A percentile compares a stretch with the other conserved stretches of the same genome.
Conservation (phyloP, 1,140 invertebrate genomes). For the Phocides pigmalion region DNA sequence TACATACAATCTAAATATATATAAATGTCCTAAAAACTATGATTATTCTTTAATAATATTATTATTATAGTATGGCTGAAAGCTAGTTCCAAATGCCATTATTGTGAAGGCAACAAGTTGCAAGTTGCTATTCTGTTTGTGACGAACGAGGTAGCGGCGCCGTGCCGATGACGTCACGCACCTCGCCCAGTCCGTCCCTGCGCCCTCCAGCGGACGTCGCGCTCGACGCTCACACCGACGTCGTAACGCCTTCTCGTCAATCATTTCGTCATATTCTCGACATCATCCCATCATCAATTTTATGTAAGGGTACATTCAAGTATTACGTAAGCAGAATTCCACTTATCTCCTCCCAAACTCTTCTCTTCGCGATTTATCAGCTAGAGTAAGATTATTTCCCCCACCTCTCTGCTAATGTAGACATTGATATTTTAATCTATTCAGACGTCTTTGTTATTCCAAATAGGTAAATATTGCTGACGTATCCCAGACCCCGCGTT, state of each 20-base stretch:
- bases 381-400: too few relatives aligned
- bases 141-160: not conserved
- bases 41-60: constrained; percentile 40
- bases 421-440: too few relatives aligned
- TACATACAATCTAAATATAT: constrained; percentile 52
- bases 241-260: not conserved
- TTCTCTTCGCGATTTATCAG: too few relatives aligned
- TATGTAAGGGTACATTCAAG: too few relatives aligned
- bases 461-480: too few relatives aligned
- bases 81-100: constrained; percentile 18
- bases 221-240: not conserved
- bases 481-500: too few relatives aligned
- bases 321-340: too few relatives aligned
- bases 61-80: constrained; percentile 45
- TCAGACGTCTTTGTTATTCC: too few relatives aligned
- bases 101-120: constrained; percentile 18
- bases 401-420: too few relatives aligned
- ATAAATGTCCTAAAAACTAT: constrained; percentile 51
- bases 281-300: not conserved
- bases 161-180: not conserved
- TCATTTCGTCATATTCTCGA: not conserved
- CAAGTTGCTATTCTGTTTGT: not conserved
- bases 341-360: too few relatives aligned
- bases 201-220: not conserved
- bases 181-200: not conserved